These are phyloP conservation scores for Aurelia sp. DNA, from an alignment of 30 jellyfish, hydroid and myxozoan genomes.

Conservation along the genomic window DNA sequence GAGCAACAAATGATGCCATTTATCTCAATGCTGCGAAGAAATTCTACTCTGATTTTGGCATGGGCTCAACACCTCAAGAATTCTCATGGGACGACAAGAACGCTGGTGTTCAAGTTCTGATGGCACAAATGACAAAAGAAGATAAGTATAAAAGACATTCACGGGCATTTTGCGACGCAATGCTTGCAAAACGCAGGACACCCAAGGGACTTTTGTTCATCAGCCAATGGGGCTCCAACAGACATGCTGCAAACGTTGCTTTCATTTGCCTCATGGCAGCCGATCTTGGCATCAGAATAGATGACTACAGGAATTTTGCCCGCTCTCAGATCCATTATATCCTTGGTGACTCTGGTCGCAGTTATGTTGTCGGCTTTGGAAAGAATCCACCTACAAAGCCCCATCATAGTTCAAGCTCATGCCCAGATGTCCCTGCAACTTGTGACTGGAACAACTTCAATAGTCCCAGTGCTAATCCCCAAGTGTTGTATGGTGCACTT, in stretches of 20 bases:
- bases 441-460: conserved; percentile 53
- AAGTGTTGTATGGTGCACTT: conserved; percentile 74
- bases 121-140: conserved; percentile 58
- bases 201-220: conserved; percentile 76
- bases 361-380: conserved; percentile 86
- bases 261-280: conserved; percentile 66
- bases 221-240: conserved; percentile 76
- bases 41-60: conserved; percentile 28
- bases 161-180: conserved; percentile 49
- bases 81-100: conserved; percentile 88
- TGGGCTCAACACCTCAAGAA: conserved; percentile 30
- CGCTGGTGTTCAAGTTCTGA: conserved; percentile 66
- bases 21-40: conserved; percentile 63
- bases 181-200: conserved; percentile 39
- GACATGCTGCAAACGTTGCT: conserved; percentile 89
- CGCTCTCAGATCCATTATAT: conserved; percentile 65
- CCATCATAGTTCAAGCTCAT: conserved; percentile 73
- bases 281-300: conserved; percentile 30
- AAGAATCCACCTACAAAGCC: conserved; percentile 74
- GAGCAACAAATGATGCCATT: conserved; percentile 49
- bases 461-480: conserved; percentile 57
- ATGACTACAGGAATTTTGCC: conserved; percentile 46
- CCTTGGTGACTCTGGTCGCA: conserved; percentile 77
- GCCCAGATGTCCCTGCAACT: conserved; percentile 65
- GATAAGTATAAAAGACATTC: conserved; percentile 28